Evolutionary conservation across 2,797 vertebrate genomes (phyloP), one percentile per base, ranked within the genome.

Genomic region (Sorex maritimensis): DNA sequence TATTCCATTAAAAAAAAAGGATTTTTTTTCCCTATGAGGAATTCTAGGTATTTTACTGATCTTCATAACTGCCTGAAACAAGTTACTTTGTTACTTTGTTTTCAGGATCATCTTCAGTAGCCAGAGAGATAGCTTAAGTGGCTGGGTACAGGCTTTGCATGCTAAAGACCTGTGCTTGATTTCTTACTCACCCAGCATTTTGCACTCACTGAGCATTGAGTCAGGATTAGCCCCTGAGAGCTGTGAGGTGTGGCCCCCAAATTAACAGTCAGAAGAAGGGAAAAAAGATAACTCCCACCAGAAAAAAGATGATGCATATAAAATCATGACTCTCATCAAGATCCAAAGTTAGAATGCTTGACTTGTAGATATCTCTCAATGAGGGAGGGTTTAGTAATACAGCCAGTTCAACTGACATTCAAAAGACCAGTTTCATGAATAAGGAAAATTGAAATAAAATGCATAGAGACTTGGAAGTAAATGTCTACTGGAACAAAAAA

Each of bases 401-500:
- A 34, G 34, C 34, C 34, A 71, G 24, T 94, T 86, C 71, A 74
- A 46, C n/a, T 75, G 52, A 63, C 46, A 89, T 6, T 63, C 24
- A 68, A 92, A 85, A 81, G 28, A 68, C 15, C 34, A 34, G 34
- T 34, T 34, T 34, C 34, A 34, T 34, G 34, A 34, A 34, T 34
- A 11, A 52, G 52, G 52, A 52, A 52, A 12, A 52, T 52, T 52
- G 52, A 52, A 52, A 12, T 52, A 52, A 11, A 52, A 15, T 52
- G 52, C 52, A 52, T 11, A 52, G 52, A 12, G 52, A 34, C 34
- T 34, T 34, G 34, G 34, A 34, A 34, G 34, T 52, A 52, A 52
- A 52, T 21, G 6, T 63, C 6, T 21, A 63, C 23, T 63, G 17
- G 19, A 63, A 19, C 17, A 24, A 63, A 63, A 63, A 63, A 63